Evolutionary conservation across 2,113 vertebrate species (phyloP), one percentile per base, ranked within the genome.

Genomic region (Glaucidium brasilianum): DNA sequence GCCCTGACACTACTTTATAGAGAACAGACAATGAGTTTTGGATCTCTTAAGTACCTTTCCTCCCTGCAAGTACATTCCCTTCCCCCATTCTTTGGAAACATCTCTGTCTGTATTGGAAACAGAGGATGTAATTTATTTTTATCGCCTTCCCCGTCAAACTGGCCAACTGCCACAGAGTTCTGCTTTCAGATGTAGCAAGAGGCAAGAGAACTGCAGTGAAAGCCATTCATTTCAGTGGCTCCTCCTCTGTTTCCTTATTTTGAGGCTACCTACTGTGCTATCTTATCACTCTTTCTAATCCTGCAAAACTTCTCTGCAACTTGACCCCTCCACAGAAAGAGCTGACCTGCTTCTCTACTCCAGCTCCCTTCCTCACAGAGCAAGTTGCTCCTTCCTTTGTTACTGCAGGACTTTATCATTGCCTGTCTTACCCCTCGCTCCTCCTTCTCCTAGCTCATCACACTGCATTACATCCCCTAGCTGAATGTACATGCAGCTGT

Each of bases 51-150:
- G 91, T 79, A 94, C 92, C 86, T 95, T 95, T 89, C 29, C 66
- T 88, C 89, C 50, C 84, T 88, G 73, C 52, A 92, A 34, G 8
- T 69, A 84, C 78, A 35, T 81, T 66, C 77, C 91, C 76, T 95
- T 68, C 73, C 92, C 73, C 71, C 83, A 19, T 74, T 85, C 85
- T 68, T 62, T 94, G 83, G 89, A 90, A 85, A 29, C 39, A 66
- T 92, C 91, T 92, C 77, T 10, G 68, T 53, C 91, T 92, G 83
- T 90, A 90, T 39, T 96, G 62, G 86, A 95, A 97, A 92, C 89
- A 94, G 84, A 90, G 93, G 85, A 94, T 95, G 82, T 83, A 83
- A 95, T 95, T 95, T 91, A 95, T 97, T 97, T 97, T 97, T 97
- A 97, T 97, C 74, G 1, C 92, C 66, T 84, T 96, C 83, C 47